Conservation (phyloP, 2,113 vertebrate genomes). For the Pterocles burchelli region DNA sequence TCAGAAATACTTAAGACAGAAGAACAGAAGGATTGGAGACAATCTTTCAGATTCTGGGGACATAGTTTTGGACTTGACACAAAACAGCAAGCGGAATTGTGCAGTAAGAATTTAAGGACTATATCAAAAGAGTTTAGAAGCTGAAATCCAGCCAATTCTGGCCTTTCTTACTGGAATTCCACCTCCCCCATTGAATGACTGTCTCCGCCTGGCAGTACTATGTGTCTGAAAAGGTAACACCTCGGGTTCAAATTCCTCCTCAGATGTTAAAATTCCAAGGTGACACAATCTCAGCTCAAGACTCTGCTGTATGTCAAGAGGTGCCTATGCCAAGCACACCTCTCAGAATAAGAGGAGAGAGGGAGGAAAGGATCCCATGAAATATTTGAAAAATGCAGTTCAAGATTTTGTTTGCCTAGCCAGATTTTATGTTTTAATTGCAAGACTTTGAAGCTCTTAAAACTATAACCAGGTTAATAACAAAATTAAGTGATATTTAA, state of each 20-base stretch:
- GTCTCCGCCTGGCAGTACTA: constrained; percentile 4
- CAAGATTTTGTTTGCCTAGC: not conserved
- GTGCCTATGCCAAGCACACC: not conserved
- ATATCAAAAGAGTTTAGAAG: not conserved
- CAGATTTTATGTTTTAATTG: not conserved
- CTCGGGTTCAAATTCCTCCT: constrained; percentile 34
- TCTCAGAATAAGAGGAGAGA: not conserved
- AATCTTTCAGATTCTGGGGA: not conserved
- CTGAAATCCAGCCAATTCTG: not conserved
- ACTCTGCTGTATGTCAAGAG: constrained; percentile 23
- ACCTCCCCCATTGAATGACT: not conserved
- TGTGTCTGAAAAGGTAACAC: not conserved
- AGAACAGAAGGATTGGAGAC: not conserved
- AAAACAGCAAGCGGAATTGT: not conserved
- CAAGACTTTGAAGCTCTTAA: not conserved
- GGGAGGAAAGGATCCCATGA: not conserved
- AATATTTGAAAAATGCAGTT: constrained; percentile 10
- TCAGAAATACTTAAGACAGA: not conserved
- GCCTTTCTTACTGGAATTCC: not conserved
- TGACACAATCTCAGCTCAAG: not conserved
- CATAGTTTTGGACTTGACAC: not conserved
- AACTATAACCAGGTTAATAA: not conserved
- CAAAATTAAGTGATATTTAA: not conserved
- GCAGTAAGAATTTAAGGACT: not conserved
- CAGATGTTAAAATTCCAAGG: constrained; percentile 56